Percentiles rank a stretch among this genome's conserved stretches.
Conservation (phyloP, 2,113 vertebrate species). For the Rhinogobius similis region DNA sequence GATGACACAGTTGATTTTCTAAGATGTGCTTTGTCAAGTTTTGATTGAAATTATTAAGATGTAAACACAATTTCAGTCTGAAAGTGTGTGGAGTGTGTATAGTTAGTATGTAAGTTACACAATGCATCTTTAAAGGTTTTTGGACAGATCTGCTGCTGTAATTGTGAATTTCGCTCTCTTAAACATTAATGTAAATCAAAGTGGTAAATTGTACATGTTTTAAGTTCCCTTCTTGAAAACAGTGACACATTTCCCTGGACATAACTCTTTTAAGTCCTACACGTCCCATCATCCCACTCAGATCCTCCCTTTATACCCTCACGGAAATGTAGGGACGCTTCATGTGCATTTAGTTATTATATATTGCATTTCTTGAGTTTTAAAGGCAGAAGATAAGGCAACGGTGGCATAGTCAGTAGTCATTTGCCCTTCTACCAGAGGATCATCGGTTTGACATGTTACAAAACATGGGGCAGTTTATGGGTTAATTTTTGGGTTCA, state of each 20-base stretch:
- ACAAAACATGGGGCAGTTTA: no score
- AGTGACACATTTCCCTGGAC: conserved; percentile 15
- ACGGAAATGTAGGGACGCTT: neutral
- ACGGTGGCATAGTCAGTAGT: neutral
- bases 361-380: neutral
- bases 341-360: neutral
- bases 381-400: neutral
- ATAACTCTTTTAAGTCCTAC: conserved; percentile 21
- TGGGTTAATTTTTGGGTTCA: no score
- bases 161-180: no score
- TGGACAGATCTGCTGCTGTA: no score
- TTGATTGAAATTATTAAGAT: no score
- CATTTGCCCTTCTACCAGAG: neutral
- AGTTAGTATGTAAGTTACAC: no score
- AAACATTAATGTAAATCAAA: neutral
- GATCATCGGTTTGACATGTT: neutral
- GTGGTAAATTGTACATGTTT: neutral
- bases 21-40: no score
- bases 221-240: neutral
- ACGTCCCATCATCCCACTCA: conserved; percentile 14
- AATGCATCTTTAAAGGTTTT: no score
- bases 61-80: no score
- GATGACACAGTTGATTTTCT: no score
- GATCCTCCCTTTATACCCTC: neutral
- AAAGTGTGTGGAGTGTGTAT: no score